A percentile compares a stretch with the other conserved stretches of the same genome.
phyloP scores from a whole-genome alignment of 2,888 invertebrate species.

The Scaptomyza parva region DNA sequence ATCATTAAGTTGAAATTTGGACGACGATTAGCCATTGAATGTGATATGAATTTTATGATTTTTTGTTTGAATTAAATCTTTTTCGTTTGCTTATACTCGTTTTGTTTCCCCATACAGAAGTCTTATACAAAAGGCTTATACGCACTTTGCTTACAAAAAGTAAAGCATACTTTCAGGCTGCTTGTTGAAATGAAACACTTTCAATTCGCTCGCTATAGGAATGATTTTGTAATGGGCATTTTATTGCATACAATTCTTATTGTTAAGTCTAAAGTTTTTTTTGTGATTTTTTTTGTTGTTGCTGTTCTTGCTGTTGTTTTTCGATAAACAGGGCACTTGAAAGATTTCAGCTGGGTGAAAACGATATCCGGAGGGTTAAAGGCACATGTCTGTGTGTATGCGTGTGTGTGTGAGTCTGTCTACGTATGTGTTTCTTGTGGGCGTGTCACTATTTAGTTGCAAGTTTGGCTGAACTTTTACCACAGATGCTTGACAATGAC shows the following conservation, averaged over 20 bases:
- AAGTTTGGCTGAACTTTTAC: constrained; percentile 18
- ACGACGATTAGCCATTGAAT: constrained; percentile 18
- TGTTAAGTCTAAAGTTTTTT: constrained; percentile 50
- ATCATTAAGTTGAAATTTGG: constrained; percentile 58
- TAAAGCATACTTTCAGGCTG: constrained; percentile 57
- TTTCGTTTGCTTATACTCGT: constrained; percentile 37
- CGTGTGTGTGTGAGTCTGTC: constrained; percentile 21
- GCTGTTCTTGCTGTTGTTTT: constrained; percentile 36
- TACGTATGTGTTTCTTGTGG: constrained; percentile 14
- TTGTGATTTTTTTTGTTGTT: constrained; percentile 40
- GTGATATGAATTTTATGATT: constrained; percentile 57
- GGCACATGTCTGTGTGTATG: constrained; percentile 9
- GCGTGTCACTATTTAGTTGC: not conserved
- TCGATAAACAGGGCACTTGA: constrained; percentile 67
- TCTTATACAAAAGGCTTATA: constrained; percentile 29
- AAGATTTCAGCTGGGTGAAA: constrained; percentile 37
- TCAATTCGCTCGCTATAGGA: constrained; percentile 43
- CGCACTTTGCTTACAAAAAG: not conserved
- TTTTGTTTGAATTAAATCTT: constrained; percentile 51
- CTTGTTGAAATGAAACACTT: not conserved
- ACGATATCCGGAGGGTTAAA: constrained; percentile 27
- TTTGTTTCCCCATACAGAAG: not conserved
- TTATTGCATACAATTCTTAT: constrained; percentile 68
- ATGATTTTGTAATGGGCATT: constrained; percentile 50
- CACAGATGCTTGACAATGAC: constrained; percentile 59